Base-by-base conservation (phyloP, 2,113 vertebrate species). In the Cranoglanis bouderius region DNA sequence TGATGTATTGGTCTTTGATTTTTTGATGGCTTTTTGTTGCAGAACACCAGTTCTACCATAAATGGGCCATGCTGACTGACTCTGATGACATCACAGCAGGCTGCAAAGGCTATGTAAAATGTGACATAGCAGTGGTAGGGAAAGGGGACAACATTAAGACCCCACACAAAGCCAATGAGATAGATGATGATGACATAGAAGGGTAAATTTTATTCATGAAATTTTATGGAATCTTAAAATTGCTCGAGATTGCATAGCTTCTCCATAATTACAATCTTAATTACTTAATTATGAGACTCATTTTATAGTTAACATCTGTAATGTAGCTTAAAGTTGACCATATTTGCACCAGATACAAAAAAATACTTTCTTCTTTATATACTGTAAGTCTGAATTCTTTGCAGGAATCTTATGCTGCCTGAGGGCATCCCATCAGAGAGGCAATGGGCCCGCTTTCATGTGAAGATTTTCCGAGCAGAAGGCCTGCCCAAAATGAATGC, bases 41-140 rank as follows among this genome's bases (percentile, higher is more conserved):
- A 99, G 98, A 99, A 82, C 98, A 99, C 91, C 98, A 99, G 94
- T 99, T 99, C 94, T 96, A 98, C 92, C 98, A 99, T 95, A 99
- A 98, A 88, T 99, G 98, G 98, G 98, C 98, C 67, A 90, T 99
- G 92, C 92, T 99, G 89, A 97, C 97, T 0, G 98, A 99, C 93
- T 98, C 98, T 0, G 97, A 99, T 2, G 98, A 99, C 94, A 97
- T 99, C 94, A 98, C 97, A 0, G 96, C 97, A 0, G 94, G 98
- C 1, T 95, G 98, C 86, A 99, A 99, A 93, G 98, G 98, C 86
- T 99, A 99, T 0, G 90, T 99, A 13, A 99, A 98, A 93, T 99
- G 98, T 87, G 98, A 99, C 57, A 26, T 99, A 0, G 96, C 97
- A 0, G 97, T 99, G 77, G 96, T 99, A 85, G 98, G 97, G 87